Conservation (phyloP, 1,140 invertebrate genomes). For the Euwallacea similis region DNA sequence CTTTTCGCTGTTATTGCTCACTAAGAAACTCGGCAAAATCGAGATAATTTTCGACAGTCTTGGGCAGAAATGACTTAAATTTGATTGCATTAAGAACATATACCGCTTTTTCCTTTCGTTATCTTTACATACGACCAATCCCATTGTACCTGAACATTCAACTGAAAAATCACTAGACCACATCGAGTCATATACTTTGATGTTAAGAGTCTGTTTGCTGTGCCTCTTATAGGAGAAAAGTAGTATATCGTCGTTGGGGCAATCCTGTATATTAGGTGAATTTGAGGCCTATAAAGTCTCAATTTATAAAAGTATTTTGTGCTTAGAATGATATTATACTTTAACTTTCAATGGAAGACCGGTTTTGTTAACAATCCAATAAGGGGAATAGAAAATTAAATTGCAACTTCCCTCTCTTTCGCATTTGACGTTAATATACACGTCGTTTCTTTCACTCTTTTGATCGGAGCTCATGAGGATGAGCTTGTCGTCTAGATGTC, state of each 20-base stretch:
- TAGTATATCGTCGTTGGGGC: conserved; percentile 65
- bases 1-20: conserved; percentile 73
- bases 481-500: conserved; percentile 69
- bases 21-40: conserved; percentile 80
- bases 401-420: conserved; percentile 63
- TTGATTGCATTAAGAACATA: conserved; percentile 59
- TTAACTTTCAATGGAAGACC: conserved; percentile 75
- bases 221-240: conserved; percentile 72
- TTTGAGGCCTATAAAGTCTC: conserved; percentile 59
- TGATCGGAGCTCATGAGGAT: conserved; percentile 68
- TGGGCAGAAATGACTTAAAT: conserved; percentile 66
- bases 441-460: conserved; percentile 63
- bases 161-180: conserved; percentile 74
- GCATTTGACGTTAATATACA: conserved; percentile 68
- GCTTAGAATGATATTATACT: conserved; percentile 53
- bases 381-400: conserved; percentile 76
- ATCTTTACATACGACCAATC: conserved; percentile 73
- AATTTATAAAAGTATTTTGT: not conserved
- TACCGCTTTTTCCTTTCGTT: conserved; percentile 67
- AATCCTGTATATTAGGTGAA: conserved; percentile 68
- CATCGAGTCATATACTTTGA: conserved; percentile 70
- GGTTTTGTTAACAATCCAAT: conserved; percentile 92
- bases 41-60: conserved; percentile 82
- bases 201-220: conserved; percentile 62
- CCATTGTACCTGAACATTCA: conserved; percentile 71